phyloP scores from a whole-genome alignment of 2,888 invertebrate species.

The Artemia sinica region DNA sequence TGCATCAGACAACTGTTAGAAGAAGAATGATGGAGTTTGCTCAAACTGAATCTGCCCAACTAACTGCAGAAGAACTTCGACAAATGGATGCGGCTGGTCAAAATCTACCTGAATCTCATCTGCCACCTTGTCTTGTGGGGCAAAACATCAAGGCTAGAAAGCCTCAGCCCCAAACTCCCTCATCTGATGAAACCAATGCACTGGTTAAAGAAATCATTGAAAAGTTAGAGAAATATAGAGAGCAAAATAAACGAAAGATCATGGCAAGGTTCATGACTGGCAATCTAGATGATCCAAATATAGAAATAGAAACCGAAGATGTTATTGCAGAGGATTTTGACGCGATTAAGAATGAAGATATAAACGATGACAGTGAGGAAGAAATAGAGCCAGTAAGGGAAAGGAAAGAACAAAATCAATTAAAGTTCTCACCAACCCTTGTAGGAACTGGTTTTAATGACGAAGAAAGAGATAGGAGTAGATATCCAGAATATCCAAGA shows the following conservation, averaged over 20 bases:
- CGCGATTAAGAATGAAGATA: no score
- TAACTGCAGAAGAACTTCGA: background rate
- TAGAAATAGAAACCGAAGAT: no score
- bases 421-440: no score
- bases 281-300: background rate
- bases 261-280: background rate
- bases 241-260: background rate
- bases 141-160: background rate
- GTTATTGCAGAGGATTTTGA: no score
- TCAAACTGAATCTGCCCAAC: slow-evolving; percentile 2
- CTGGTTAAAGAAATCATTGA: background rate
- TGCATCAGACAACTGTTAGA: background rate
- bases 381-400: no score
- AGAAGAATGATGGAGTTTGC: slow-evolving; percentile 7
- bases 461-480: no score
- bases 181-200: background rate
- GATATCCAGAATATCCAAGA: background rate
- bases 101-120: background rate
- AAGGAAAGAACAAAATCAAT: no score
- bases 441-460: no score
- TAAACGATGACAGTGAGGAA: no score
- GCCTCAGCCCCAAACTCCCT: background rate
- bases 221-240: background rate
- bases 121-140: background rate
- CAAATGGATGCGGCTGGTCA: background rate